Conservation (phyloP, 1,140 invertebrate species). For the Drosophila triauraria region DNA sequence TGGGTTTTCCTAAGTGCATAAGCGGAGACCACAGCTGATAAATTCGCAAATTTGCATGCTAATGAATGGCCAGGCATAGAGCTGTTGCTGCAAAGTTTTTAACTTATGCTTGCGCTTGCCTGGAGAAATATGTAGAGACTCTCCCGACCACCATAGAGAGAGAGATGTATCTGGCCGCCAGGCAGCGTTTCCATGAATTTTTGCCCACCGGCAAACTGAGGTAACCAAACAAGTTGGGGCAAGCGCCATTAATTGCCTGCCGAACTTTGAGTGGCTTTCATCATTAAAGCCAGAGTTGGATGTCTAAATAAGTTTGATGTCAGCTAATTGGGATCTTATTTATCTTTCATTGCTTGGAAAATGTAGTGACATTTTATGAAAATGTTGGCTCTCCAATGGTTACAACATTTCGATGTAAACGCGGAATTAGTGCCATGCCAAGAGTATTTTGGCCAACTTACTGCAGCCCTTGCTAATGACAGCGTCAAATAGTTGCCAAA, state of each 20-base stretch:
- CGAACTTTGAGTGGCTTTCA: conserved; percentile 71
- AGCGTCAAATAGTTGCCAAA: conserved; percentile 12
- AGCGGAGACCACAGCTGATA: conserved; percentile 44
- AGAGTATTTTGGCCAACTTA: background rate
- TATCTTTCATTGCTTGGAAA: conserved; percentile 26
- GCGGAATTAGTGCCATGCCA: background rate
- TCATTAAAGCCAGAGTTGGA: conserved; percentile 32
- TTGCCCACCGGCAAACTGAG: conserved; percentile 30
- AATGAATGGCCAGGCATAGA: conserved; percentile 60
- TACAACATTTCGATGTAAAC: background rate
- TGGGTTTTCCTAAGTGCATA: background rate
- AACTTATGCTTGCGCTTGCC: conserved; percentile 29
- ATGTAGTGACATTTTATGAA: conserved; percentile 6
- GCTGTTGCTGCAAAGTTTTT: conserved; percentile 48
- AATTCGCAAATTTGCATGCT: conserved; percentile 76
- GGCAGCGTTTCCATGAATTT: background rate
- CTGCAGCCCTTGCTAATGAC: conserved; percentile 6
- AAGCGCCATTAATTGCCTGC: conserved; percentile 62
- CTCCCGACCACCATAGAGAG: background rate
- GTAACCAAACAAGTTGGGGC: conserved; percentile 30
- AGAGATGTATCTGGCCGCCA: conserved; percentile 32
- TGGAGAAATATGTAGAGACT: conserved; percentile 8
- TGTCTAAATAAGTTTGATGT: background rate
- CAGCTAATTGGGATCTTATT: conserved; percentile 25
- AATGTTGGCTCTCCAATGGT: background rate